These are phyloP conservation scores for Cryptosula pallasiana DNA, from an alignment of 2,888 invertebrate genomes.

Conservation along the genomic window DNA sequence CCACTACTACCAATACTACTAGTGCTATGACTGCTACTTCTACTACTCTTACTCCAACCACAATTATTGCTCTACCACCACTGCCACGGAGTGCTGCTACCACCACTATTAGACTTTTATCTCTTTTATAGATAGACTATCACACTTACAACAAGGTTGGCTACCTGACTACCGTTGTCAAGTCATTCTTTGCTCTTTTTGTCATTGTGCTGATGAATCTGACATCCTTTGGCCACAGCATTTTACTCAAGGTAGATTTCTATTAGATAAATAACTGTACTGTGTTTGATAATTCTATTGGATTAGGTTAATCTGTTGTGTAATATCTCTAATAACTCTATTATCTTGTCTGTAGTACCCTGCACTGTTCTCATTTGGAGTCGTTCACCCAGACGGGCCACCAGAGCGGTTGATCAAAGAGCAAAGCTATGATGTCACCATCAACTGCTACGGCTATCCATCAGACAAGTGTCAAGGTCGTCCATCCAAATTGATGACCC, in stretches of 20 bases:
- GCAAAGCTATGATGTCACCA: background rate
- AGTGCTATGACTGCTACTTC: too few relatives aligned
- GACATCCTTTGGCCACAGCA: constrained; percentile 61
- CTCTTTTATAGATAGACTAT: constrained; percentile 3
- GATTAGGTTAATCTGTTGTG: too few relatives aligned
- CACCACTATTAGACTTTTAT: too few relatives aligned
- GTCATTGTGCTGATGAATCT: constrained; percentile 63
- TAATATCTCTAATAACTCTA: too few relatives aligned
- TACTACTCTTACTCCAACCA: too few relatives aligned
- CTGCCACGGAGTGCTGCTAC: too few relatives aligned
- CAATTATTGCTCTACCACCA: too few relatives aligned
- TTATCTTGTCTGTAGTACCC: constrained; percentile 61
- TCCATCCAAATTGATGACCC: background rate
- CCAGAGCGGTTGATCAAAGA: constrained; percentile 39
- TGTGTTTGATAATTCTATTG: too few relatives aligned
- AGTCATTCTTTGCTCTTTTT: constrained; percentile 58
- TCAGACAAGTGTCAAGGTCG: background rate
- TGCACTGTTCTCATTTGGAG: constrained; percentile 67
- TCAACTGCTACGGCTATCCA: background rate
- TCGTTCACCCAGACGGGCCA: constrained; percentile 62
- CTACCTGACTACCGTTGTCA: constrained; percentile 51
- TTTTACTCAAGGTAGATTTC: constrained; percentile 65
- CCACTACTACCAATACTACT: too few relatives aligned
- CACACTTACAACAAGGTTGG: background rate
- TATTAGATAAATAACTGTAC: too few relatives aligned